Base-by-base conservation (phyloP, 2,888 invertebrate genomes). In the Phasia obesa region DNA sequence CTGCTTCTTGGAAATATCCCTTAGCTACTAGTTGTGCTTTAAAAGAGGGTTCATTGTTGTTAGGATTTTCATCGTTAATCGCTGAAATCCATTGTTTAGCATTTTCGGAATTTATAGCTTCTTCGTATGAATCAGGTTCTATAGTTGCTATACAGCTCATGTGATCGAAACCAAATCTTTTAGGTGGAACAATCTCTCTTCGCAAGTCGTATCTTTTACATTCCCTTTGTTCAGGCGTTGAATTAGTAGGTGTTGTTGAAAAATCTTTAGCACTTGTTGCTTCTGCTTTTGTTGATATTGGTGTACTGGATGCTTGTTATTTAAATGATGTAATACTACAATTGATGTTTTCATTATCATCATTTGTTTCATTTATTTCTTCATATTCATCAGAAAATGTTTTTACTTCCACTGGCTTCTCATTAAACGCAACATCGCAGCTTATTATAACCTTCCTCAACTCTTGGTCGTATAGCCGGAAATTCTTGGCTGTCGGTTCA, bases 71-170 rank as follows among this genome's bases (percentile, higher is more conserved):
- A 2, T 86, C 86, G 38, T 85, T 53, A 75, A 86, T 86, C 4
- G 86, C 85, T 15, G 70, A 15, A 23, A 81, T 81, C 86, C n/a
- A n/a, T n/a, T n/a, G n/a, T n/a, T n/a, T n/a, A n/a, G n/a, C 86
- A 86, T 86, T 31, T 13, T 73, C 25, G 9, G 81, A 65, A 31
- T 74, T 51, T 42, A 86, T 11, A 55, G 82, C 84, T 55, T 86
- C 85, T 47, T 79, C 44, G 53, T 81, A 85, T 27, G 73, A 73
- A 23, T 60, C 21, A 15, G 86, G 85, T 38, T 85, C 85, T 53
- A 62, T 67, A 53, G 64, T 70, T 15, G 76, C 74, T 59, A 65
- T 0, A 64, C 38, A 77, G 57, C 73, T 47, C 47, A 47, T 74
- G 9, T 74, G 55, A 44, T 74, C 64, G 25, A 60, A 55, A 42